Conservation (phyloP, 2,113 vertebrate genomes). For the Passer montanus region DNA sequence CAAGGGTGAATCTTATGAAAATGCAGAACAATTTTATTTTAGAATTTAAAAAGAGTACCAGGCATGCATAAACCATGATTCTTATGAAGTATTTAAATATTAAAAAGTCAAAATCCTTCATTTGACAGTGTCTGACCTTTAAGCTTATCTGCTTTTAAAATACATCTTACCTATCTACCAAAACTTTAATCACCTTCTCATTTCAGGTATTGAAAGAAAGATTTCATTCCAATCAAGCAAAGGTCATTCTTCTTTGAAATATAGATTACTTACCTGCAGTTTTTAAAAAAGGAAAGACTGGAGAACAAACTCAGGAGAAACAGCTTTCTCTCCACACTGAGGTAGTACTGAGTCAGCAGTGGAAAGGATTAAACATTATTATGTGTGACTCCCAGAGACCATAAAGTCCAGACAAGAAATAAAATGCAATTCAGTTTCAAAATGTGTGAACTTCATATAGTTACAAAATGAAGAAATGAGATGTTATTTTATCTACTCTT, state of each 20-base stretch:
- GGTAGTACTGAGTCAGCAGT: conserved; percentile 67
- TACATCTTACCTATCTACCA: conserved; percentile 75
- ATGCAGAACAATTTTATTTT: conserved; percentile 43
- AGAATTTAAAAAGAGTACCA: conserved; percentile 55
- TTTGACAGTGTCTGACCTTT: conserved; percentile 80
- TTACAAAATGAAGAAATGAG: neutral
- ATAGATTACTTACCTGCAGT: conserved; percentile 69
- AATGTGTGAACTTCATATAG: neutral
- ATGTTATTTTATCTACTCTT: neutral
- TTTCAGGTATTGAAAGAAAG: conserved; percentile 79
- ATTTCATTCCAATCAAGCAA: conserved; percentile 79
- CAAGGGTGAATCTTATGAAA: conserved; percentile 60
- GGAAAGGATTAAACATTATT: conserved; percentile 68
- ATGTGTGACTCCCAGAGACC: conserved; percentile 14
- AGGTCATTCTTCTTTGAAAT: conserved; percentile 80
- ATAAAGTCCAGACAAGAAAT: conserved; percentile 51
- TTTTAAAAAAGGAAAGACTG: conserved; percentile 48
- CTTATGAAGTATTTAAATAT: conserved; percentile 73
- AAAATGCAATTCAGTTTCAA: conserved; percentile 41
- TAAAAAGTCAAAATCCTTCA: conserved; percentile 73
- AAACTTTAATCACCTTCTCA: conserved; percentile 80
- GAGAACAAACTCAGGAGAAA: conserved; percentile 47
- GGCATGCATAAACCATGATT: conserved; percentile 65
- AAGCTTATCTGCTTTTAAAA: conserved; percentile 77
- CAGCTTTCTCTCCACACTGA: neutral